Conservation (phyloP, 2,113 vertebrate genomes). For the Phycodurus eques region DNA sequence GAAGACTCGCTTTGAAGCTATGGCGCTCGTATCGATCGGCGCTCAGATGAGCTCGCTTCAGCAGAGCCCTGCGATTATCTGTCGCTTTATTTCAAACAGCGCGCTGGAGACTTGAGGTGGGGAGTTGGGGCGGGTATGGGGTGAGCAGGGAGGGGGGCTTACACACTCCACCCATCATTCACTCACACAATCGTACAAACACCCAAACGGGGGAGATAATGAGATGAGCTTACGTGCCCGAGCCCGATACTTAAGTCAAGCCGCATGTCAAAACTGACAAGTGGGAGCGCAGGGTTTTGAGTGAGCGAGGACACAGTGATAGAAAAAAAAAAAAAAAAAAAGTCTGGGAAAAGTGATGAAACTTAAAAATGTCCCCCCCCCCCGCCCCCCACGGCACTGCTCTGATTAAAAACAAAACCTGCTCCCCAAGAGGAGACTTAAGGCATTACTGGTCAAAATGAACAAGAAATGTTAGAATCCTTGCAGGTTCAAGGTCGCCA, state of each 20-base stretch:
- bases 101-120: slow-evolving; percentile 39
- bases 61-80: slow-evolving; percentile 74
- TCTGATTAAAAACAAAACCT: slow-evolving; percentile 30
- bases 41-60: slow-evolving; percentile 69
- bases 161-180: slow-evolving; percentile 67
- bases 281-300: slow-evolving; percentile 54
- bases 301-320: slow-evolving; percentile 53
- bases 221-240: slow-evolving; percentile 63
- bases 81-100: slow-evolving; percentile 76
- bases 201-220: slow-evolving; percentile 60
- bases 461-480: slow-evolving; percentile 6
- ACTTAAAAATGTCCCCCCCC: slow-evolving; percentile 31
- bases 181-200: slow-evolving; percentile 55
- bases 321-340: slow-evolving; percentile 45
- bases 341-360: slow-evolving; percentile 67
- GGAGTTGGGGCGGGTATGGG: background rate
- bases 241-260: slow-evolving; percentile 67
- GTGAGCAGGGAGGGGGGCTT: slow-evolving; percentile 44
- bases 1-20: slow-evolving; percentile 72
- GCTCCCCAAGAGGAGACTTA: slow-evolving; percentile 17
- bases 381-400: slow-evolving; percentile 5
- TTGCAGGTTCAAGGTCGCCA: slow-evolving; percentile 7
- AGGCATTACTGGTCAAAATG: slow-evolving; percentile 31
- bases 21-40: slow-evolving; percentile 68
- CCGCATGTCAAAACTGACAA: slow-evolving; percentile 62